phyloP scores from a whole-genome alignment of 2,888 invertebrate species.

The Theristus sp. region DNA sequence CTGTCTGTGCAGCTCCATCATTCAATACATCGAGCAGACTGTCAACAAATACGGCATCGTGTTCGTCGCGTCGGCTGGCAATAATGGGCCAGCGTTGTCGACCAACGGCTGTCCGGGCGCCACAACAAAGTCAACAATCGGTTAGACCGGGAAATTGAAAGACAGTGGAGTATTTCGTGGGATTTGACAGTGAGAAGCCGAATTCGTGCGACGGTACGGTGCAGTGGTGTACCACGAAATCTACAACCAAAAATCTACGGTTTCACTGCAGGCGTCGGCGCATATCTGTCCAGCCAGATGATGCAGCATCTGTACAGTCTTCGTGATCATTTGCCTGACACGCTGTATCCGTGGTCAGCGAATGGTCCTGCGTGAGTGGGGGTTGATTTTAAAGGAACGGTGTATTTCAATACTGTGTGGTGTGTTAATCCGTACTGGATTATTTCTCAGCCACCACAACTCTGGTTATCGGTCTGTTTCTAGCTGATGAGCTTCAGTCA shows the following conservation, averaged over 20 bases:
- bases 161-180: not conserved
- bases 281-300: slow-evolving; percentile 92
- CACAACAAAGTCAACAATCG: slow-evolving; percentile 10
- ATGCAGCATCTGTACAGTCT: slow-evolving; percentile 85
- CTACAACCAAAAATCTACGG: too few species aligned
- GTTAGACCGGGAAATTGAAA: not conserved
- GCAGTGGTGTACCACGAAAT: not conserved
- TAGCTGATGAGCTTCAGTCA: too few species aligned
- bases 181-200: not conserved
- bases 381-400: not conserved
- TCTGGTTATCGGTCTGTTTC: too few species aligned
- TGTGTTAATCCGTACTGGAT: too few species aligned
- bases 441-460: too few species aligned
- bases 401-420: too few species aligned
- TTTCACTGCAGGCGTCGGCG: slow-evolving; percentile 54
- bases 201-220: not conserved
- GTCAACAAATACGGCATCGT: slow-evolving; percentile 75
- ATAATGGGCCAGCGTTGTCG: slow-evolving; percentile 76
- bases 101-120: slow-evolving; percentile 56
- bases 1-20: slow-evolving; percentile 48
- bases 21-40: slow-evolving; percentile 40
- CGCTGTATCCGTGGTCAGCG: slow-evolving; percentile 52
- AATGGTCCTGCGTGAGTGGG: slow-evolving; percentile 36
- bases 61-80: slow-evolving; percentile 85
- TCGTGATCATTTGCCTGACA: slow-evolving; percentile 57